These are phyloP conservation scores for Apis florea DNA, from an alignment of 1,140 invertebrate genomes.

Conservation along the genomic window DNA sequence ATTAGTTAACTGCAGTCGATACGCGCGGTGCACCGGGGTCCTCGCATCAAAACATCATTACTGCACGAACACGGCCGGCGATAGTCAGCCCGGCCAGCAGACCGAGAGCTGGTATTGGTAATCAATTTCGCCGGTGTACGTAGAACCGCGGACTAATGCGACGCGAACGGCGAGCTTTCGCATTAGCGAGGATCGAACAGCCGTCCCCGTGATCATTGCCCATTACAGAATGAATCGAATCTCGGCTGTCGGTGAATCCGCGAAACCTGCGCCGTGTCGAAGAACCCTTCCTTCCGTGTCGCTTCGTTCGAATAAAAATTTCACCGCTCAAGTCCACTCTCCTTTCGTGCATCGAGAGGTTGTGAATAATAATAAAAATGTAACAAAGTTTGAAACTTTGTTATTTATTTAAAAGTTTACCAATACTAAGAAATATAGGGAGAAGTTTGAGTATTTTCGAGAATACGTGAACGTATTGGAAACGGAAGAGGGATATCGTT, in stretches of 20 bases:
- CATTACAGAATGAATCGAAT: conserved; percentile 69
- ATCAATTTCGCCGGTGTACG: conserved; percentile 76
- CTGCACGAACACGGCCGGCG: conserved; percentile 67
- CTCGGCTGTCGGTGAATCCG: conserved; percentile 3
- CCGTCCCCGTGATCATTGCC: conserved; percentile 70
- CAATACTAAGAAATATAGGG: neutral
- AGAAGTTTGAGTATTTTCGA: too few species aligned
- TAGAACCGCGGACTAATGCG: conserved; percentile 65
- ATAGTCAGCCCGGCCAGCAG: conserved; percentile 49
- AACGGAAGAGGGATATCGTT: too few species aligned
- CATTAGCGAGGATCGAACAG: conserved; percentile 64
- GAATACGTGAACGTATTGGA: too few species aligned
- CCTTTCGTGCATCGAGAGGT: neutral
- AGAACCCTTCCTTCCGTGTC: neutral
- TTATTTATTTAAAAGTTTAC: too few species aligned
- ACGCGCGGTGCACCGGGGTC: conserved; percentile 70
- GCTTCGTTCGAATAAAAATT: neutral
- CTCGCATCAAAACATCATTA: conserved; percentile 81
- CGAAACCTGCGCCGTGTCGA: neutral
- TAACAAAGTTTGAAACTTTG: too few species aligned
- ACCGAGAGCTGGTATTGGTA: conserved; percentile 75
- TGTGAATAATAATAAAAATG: accelerated
- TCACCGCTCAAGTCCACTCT: neutral
- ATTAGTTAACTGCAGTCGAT: conserved; percentile 80
- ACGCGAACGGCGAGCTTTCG: conserved; percentile 71